Conservation (phyloP, 2,797 vertebrate genomes). For the Acipenser transmontanus region DNA sequence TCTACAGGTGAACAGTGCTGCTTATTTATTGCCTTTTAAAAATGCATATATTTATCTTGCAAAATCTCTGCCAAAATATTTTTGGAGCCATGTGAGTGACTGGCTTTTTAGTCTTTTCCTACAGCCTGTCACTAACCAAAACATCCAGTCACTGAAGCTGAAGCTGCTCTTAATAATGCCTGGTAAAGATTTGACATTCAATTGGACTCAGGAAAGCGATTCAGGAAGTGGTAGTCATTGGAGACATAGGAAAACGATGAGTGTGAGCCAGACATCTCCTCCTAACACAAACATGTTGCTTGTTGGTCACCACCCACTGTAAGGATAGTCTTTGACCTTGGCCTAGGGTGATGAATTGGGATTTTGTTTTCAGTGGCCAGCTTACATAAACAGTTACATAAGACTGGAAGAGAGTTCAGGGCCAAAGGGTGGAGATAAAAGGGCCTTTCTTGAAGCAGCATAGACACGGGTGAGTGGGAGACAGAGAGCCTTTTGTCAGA, state of each 20-base stretch:
- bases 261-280: background rate
- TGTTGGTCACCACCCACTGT: conserved; percentile 2
- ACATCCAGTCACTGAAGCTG: too few species aligned
- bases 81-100: too few species aligned
- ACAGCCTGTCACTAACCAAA: too few species aligned
- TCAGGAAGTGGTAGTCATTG: too few species aligned
- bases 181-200: too few species aligned
- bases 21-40: background rate
- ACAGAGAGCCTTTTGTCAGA: background rate
- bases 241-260: background rate
- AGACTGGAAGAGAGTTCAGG: background rate
- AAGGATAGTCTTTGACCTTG: background rate
- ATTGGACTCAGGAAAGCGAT: too few species aligned
- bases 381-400: conserved; percentile 1
- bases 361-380: background rate
- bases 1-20: conserved; percentile 33
- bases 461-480: background rate
- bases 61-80: too few species aligned
- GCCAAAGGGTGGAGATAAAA: background rate
- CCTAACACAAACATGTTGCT: background rate
- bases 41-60: too few species aligned
- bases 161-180: too few species aligned
- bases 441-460: background rate
- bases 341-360: background rate
- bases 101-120: too few species aligned